Conservation (phyloP, 1,140 invertebrate species). For the Drosophila navojoa region DNA sequence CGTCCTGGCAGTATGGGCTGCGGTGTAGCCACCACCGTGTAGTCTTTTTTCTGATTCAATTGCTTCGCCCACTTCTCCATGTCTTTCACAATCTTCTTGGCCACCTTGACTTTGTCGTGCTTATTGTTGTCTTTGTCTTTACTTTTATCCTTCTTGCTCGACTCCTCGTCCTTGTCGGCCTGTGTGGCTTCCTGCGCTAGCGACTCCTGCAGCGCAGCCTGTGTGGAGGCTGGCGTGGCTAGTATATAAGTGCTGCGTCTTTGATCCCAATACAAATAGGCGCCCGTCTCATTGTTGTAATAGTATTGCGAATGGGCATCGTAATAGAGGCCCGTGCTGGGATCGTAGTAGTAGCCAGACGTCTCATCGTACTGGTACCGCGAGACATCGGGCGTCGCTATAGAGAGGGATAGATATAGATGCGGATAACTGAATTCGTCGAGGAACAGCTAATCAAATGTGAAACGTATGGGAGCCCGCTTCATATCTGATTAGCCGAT, state of each 20-base stretch:
- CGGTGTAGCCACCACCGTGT: constrained; percentile 69
- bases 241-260: constrained; percentile 91
- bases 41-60: constrained; percentile 98
- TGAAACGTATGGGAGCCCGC: too few relatives aligned
- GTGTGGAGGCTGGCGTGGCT: constrained; percentile 86
- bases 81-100: constrained; percentile 98
- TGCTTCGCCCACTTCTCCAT: constrained; percentile 99
- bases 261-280: constrained; percentile 98
- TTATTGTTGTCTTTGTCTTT: constrained; percentile 81
- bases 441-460: background rate
- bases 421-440: background rate
- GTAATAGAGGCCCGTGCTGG: constrained; percentile 96
- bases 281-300: constrained; percentile 94
- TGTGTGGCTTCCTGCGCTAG: constrained; percentile 53
- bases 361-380: constrained; percentile 97
- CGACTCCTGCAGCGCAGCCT: constrained; percentile 75
- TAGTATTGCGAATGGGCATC: constrained; percentile 97
- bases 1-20: constrained; percentile 57
- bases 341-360: constrained; percentile 98
- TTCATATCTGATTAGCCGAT: too few relatives aligned
- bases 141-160: constrained; percentile 84
- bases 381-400: constrained; percentile 93
- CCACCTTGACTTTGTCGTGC: constrained; percentile 96
- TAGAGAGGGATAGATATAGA: constrained; percentile 43
- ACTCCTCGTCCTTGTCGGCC: constrained; percentile 66